Percentiles rank a stretch among this genome's conserved stretches.
Conservation (phyloP, 2,797 vertebrate genomes). For the Pangasius djambal region DNA sequence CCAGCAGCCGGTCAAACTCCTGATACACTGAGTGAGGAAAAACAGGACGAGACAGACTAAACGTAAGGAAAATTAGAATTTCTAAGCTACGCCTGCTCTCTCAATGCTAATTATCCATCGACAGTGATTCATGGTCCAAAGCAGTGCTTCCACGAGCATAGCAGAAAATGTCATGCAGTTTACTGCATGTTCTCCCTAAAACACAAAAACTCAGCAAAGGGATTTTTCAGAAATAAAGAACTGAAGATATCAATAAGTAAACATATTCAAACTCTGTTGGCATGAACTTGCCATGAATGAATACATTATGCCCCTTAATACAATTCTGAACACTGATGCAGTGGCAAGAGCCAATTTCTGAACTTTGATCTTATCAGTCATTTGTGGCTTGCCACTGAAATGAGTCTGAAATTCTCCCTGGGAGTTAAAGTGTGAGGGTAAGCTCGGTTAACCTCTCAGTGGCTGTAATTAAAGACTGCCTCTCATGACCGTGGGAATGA, state of each 20-base stretch:
- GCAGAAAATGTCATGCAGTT: not conserved
- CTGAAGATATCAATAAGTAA: not conserved
- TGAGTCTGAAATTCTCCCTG: conserved; percentile 68
- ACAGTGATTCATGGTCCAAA: not conserved
- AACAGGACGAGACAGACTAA: conserved; percentile 2
- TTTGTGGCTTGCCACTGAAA: conserved; percentile 46
- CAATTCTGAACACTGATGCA: conserved; percentile 28
- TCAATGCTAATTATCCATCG: not conserved
- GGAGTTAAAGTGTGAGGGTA: conserved; percentile 66
- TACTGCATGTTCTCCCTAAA: not conserved
- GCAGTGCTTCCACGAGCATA: not conserved
- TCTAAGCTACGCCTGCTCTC: not conserved
- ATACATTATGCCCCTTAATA: not conserved
- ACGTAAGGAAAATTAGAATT: not conserved
- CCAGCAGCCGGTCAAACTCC: conserved; percentile 95
- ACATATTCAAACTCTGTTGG: not conserved
- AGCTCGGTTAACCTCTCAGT: conserved; percentile 78
- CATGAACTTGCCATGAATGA: not conserved
- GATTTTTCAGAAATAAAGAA: not conserved
- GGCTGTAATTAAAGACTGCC: conserved; percentile 69
- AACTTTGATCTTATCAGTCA: conserved; percentile 68
- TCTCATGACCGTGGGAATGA: conserved; percentile 77
- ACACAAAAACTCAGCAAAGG: not conserved
- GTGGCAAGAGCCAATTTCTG: conserved; percentile 57
- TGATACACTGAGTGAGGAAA: conserved; percentile 86